Base-by-base conservation (phyloP, 2,888 invertebrate genomes). In the Troglohyphantes excavatus region DNA sequence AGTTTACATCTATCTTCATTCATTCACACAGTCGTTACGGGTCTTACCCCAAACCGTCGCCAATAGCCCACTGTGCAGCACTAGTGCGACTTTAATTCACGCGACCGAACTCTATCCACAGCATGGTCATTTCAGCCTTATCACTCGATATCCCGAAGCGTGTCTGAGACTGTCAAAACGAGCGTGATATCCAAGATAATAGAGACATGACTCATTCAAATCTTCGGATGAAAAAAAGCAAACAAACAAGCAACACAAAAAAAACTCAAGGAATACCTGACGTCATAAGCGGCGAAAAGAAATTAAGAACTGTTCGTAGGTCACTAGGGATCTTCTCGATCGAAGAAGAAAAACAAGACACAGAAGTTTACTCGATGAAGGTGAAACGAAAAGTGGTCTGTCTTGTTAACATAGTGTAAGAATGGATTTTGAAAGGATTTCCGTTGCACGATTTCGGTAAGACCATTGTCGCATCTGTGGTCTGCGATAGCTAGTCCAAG, bases 401-500 rank as follows among this genome's bases (percentile, higher is more conserved):
- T 73, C 78, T 26, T 9, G 43, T 70, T 27, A 26, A 86, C 21
- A 33, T 17, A 72, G 33, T n/a, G 21, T 19, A 82, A 70, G 72
- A 73, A 73, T 53, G 63, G 27, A 59, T 6, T 21, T 63, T 17
- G 59, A 11, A 81, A 88, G 81, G 81, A 88, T 88, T 65, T 88
- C 87, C 87, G 87, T 39, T 81, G 33, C 87, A 88, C 87, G 87
- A 63, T 79, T 79, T 79, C 68, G 13, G n/a, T n/a, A 53, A 53
- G 53, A n/a, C 17, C 53, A n/a, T 13, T 53, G 53, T 2, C n/a
- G 53, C n/a, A 53, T 33, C 33, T 33, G n/a, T 1, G 17, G 46
- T 46, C 17, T 13, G 11, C 11, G 17, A 46, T 46, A 46, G 39
- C 39, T 39, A 39, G 39, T 39, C n/a, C 9, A 39, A 9, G 39